A percentile compares a stretch with the other conserved stretches of the same genome.
These are phyloP conservation scores for Amphiprion percula DNA, from an alignment of 2,113 vertebrate genomes.

Conservation along the genomic window DNA sequence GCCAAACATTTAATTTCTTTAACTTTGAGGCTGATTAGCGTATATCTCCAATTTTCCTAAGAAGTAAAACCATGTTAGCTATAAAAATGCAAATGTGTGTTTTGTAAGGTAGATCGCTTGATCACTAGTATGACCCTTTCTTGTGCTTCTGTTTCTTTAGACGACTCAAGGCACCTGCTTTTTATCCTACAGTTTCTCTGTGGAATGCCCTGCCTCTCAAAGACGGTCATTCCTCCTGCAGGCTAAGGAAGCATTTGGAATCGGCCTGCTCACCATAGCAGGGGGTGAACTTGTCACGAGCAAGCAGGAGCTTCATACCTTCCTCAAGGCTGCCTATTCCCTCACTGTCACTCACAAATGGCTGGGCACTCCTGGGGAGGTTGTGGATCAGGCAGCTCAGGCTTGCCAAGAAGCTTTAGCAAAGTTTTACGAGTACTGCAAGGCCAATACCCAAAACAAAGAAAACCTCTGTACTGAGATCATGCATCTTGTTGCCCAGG, in stretches of 20 bases:
- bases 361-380: conserved; percentile 73
- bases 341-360: conserved; percentile 85
- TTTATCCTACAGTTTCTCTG: conserved; percentile 89
- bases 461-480: conserved; percentile 83
- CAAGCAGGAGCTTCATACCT: conserved; percentile 92
- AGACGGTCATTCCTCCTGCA: conserved; percentile 81
- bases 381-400: conserved; percentile 26
- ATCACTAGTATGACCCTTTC: not conserved
- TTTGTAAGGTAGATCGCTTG: too few species aligned
- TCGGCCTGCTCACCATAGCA: conserved; percentile 89
- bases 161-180: conserved; percentile 91
- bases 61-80: too few species aligned
- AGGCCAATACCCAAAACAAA: conserved; percentile 74
- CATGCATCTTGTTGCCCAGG: conserved; percentile 80
- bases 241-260: conserved; percentile 91
- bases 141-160: conserved; percentile 72
- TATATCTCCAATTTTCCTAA: too few species aligned
- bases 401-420: conserved; percentile 86
- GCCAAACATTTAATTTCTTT: too few species aligned
- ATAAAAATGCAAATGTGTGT: too few species aligned
- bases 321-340: conserved; percentile 91
- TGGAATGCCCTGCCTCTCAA: conserved; percentile 81
- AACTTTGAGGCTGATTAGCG: too few species aligned
- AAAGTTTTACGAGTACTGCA: conserved; percentile 83
- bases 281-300: conserved; percentile 81